phyloP scores from a whole-genome alignment of 2,797 vertebrate genomes.

The Periparus ater region DNA sequence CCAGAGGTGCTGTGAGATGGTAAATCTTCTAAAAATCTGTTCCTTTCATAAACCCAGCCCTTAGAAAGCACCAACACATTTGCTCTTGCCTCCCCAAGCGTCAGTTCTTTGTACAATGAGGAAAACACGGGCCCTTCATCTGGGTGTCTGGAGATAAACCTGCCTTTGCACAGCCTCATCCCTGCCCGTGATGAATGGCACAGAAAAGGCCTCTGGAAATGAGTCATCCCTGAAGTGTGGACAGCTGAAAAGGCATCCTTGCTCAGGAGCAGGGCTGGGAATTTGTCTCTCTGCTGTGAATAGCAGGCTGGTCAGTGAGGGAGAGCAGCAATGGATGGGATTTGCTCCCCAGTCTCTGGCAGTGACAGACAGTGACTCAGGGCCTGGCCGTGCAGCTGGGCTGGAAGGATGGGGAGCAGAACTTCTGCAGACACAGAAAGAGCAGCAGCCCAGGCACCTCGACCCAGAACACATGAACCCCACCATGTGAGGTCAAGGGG shows the following conservation, averaged over 20 bases:
- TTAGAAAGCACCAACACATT: neutral
- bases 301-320: neutral
- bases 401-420: neutral
- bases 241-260: neutral
- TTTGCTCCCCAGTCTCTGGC: neutral
- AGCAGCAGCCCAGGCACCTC: neutral
- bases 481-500: neutral
- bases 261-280: neutral
- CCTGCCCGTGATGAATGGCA: neutral
- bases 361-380: neutral
- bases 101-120: neutral
- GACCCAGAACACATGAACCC: neutral
- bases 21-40: neutral
- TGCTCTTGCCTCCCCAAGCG: neutral
- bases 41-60: neutral
- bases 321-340: neutral
- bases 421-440: neutral
- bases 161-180: neutral
- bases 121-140: neutral
- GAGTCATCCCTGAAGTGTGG: neutral
- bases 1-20: neutral
- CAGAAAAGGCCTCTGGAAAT: neutral
- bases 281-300: neutral
- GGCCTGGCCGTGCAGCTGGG: neutral
- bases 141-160: neutral